Conservation (phyloP, 1,140 invertebrate genomes). For the Caenorhabditis briggsae region DNA sequence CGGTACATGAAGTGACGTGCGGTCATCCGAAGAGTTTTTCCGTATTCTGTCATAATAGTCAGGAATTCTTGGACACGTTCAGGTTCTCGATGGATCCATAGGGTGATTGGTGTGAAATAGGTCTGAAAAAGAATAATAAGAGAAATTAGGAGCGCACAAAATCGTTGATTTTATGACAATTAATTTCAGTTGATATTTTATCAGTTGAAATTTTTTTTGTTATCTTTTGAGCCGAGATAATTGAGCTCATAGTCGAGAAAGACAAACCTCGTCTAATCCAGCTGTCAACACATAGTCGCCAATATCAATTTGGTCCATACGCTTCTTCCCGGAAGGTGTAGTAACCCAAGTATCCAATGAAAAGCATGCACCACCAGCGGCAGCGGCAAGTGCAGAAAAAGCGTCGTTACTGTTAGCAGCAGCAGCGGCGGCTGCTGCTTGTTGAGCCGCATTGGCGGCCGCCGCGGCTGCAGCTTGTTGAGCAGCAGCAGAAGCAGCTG, state of each 20-base stretch:
- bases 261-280: not conserved
- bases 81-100: conserved; percentile 59
- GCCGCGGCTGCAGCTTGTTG: conserved; percentile 16
- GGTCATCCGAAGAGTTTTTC: conserved; percentile 58
- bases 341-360: conserved; percentile 59
- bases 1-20: conserved; percentile 56
- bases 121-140: not conserved
- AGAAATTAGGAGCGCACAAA: no score
- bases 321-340: conserved; percentile 56
- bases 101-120: conserved; percentile 57
- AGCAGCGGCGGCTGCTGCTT: not conserved
- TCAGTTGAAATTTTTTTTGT: no score
- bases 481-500: not conserved
- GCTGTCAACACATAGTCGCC: conserved; percentile 60
- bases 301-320: conserved; percentile 52
- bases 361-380: conserved; percentile 33
- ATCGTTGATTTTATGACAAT: no score
- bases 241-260: not conserved
- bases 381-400: not conserved
- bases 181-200: no score
- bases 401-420: conserved; percentile 8
- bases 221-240: not conserved
- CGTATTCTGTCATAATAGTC: conserved; percentile 63
- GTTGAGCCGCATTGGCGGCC: not conserved
- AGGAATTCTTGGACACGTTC: conserved; percentile 49